Evolutionary conservation across 2,113 vertebrate genomes (phyloP), one percentile per base, ranked within the genome.

Genomic region (Larimichthys crocea): DNA sequence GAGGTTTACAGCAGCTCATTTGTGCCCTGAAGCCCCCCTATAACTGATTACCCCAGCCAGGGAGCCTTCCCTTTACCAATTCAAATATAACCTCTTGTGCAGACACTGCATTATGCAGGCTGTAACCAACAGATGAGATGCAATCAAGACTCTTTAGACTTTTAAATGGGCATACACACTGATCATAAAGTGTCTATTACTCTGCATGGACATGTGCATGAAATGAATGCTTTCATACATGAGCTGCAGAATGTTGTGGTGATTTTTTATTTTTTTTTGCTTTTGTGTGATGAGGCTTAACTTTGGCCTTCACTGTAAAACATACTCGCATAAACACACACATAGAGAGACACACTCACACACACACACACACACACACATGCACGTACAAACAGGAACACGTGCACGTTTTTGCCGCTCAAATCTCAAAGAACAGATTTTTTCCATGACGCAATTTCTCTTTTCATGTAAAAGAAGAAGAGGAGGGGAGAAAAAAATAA

Each of bases 391-490:
- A 26, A 40, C 24, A 22, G 1, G 20, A 20, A 52, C 52, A 26
- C 24, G 31, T 10, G 59, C 79, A 84, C 79, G 74, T 70, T 72
- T 85, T 82, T 87, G 74, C 80, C 79, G 83, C 86, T 48, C 63
- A 66, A 76, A 90, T 86, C 74, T 86, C 83, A 74, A 79, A 88
- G 86, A 89, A 76, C 63, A 61, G 79, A 88, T 91, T 92, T 87
- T 93, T 96, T 96, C 94, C 95, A 94, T 95, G 95, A 95, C 95
- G 94, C 91, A 94, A 94, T 86, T 91, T 88, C 65, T 91, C 93
- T 92, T 95, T 96, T 95, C 92, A 94, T 86, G 86, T 84, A 84
- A 82, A 86, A 84, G 22, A 55, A 60, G 35, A 53, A 68, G 52
- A 62, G 29, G 29, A 63, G 35, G 20, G 1, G 35, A 11, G 3